Percentiles rank a stretch among this genome's conserved stretches.
Conservation (phyloP, 2,113 vertebrate species). For the Stegostoma tigrinum region DNA sequence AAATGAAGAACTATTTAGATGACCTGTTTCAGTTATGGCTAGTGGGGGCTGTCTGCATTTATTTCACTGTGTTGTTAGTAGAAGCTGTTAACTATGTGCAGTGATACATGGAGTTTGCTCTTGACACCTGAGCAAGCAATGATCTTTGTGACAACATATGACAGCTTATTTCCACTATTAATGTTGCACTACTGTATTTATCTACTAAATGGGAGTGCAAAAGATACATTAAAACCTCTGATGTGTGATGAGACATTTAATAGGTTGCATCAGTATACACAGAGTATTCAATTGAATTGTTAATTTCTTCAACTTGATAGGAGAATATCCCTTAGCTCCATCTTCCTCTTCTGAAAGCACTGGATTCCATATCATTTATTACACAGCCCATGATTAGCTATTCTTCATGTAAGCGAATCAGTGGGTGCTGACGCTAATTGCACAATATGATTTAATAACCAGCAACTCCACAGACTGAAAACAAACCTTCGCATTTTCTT, state of each 20-base stretch:
- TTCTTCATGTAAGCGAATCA: neutral
- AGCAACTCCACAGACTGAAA: neutral
- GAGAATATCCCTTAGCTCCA: neutral
- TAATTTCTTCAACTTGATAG: neutral
- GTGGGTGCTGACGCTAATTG: neutral
- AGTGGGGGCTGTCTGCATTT: neutral
- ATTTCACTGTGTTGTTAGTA: neutral
- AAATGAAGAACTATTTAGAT: neutral
- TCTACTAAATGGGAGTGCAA: constrained; percentile 7
- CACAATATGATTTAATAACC: neutral
- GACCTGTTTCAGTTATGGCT: neutral
- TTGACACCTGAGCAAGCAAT: constrained; percentile 1
- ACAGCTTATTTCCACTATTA: neutral
- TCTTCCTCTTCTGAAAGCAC: neutral
- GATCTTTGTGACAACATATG: neutral
- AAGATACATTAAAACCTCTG: neutral
- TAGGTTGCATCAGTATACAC: neutral
- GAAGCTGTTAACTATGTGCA: neutral
- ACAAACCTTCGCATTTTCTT: neutral
- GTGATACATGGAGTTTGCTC: neutral
- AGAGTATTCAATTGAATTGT: neutral
- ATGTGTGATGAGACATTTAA: neutral
- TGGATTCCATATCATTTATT: neutral
- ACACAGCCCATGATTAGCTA: neutral
- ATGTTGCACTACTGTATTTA: neutral